Percentiles rank a stretch among this genome's conserved stretches.
Evolutionary conservation across 2,888 invertebrate species (phyloP).

Genomic region (Serrognathus titanus): DNA sequence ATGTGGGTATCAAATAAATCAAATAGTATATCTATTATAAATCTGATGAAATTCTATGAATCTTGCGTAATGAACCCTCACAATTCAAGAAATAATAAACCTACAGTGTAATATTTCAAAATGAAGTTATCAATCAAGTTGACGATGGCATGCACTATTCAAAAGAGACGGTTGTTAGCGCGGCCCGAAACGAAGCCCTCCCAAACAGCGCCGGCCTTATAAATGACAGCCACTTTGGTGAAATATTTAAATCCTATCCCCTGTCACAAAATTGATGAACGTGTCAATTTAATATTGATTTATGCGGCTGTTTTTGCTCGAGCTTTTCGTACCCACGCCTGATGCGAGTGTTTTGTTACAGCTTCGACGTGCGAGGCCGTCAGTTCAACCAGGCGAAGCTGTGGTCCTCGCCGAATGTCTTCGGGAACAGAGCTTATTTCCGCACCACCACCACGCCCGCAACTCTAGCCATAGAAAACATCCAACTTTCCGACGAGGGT

Average conservation of each 20-base stretch:
- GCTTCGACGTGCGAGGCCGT: slow-evolving; percentile 59
- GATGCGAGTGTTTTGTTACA: slow-evolving; percentile 41
- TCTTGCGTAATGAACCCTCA: too few species aligned
- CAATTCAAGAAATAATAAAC: too few species aligned
- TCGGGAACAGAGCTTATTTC: slow-evolving; percentile 58
- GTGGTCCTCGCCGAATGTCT: slow-evolving; percentile 58
- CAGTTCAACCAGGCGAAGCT: slow-evolving; percentile 55
- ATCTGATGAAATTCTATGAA: too few species aligned
- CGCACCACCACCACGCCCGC: slow-evolving; percentile 56
- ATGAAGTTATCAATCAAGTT: too few species aligned
- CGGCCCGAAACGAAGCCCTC: not conserved
- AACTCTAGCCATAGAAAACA: slow-evolving; percentile 57
- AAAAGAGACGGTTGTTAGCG: too few species aligned
- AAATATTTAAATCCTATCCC: slow-evolving; percentile 20
- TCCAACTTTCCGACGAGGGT: slow-evolving; percentile 62
- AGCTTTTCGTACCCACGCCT: not conserved
- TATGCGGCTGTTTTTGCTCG: not conserved
- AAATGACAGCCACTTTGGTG: slow-evolving; percentile 30
- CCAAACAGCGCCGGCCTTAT: slow-evolving; percentile 25
- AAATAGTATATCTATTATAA: too few species aligned
- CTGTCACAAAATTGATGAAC: too few species aligned
- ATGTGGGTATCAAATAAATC: too few species aligned
- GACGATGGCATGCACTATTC: too few species aligned
- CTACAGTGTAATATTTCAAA: too few species aligned
- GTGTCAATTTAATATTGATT: too few species aligned